Evolutionary conservation across 2,113 vertebrate genomes (phyloP).

Genomic region (Sphaerodactylus townsendi): DNA sequence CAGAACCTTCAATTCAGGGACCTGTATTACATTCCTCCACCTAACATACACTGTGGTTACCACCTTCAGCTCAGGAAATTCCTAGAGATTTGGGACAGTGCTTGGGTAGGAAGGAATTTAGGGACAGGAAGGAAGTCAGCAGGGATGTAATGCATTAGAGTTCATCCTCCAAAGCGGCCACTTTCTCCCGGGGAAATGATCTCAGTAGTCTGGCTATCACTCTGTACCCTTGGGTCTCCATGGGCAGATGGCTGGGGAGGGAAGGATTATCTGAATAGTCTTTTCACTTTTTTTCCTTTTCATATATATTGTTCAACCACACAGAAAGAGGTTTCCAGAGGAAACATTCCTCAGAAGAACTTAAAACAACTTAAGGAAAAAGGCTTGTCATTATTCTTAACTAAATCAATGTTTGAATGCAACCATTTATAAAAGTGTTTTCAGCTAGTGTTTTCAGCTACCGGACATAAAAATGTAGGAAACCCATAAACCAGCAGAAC

Average conservation of each 20-base stretch:
- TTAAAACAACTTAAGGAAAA: slow-evolving; percentile 42
- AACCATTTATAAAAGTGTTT: slow-evolving; percentile 32
- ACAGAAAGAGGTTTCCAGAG: not conserved
- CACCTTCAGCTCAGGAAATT: no score
- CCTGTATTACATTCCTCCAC: not conserved
- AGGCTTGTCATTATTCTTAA: slow-evolving; percentile 29
- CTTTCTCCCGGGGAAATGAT: no score
- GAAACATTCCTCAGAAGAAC: not conserved
- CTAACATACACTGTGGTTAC: no score
- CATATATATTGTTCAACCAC: not conserved
- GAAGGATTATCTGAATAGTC: not conserved
- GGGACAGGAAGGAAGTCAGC: no score
- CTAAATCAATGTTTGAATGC: slow-evolving; percentile 11
- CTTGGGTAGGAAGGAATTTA: no score
- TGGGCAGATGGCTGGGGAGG: not conserved
- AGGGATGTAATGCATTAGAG: no score
- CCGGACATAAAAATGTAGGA: slow-evolving; percentile 52
- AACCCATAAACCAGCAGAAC: slow-evolving; percentile 47
- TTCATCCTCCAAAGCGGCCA: no score
- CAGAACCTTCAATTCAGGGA: not conserved
- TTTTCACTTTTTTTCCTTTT: not conserved
- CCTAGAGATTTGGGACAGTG: no score
- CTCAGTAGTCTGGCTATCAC: no score
- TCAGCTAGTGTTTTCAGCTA: slow-evolving; percentile 27
- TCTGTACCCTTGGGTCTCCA: not conserved